phyloP scores from a whole-genome alignment of 1,140 invertebrate species.

The Bombus impatiens region DNA sequence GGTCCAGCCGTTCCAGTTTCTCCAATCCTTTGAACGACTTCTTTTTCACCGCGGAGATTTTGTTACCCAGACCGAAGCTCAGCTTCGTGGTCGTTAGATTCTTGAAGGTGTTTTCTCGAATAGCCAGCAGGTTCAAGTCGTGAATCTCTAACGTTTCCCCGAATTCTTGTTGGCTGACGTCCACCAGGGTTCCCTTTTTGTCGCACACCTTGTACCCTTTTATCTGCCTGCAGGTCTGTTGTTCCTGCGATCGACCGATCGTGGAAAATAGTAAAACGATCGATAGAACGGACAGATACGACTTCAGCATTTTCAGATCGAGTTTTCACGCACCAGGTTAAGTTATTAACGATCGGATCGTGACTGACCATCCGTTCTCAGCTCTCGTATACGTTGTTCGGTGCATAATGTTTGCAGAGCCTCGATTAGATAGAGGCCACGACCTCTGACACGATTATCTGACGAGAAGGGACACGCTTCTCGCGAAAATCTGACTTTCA shows the following conservation, averaged over 20 bases:
- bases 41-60: constrained; percentile 42
- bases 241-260: background rate
- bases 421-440: background rate
- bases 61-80: constrained; percentile 46
- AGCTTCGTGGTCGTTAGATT: constrained; percentile 40
- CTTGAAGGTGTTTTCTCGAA: constrained; percentile 54
- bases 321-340: background rate
- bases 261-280: background rate
- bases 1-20: constrained; percentile 39
- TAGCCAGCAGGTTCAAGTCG: constrained; percentile 46
- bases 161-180: constrained; percentile 29
- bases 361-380: background rate
- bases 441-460: constrained; percentile 50
- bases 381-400: background rate
- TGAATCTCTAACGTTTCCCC: constrained; percentile 24
- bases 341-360: background rate
- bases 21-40: constrained; percentile 58
- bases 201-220: constrained; percentile 46
- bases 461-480: background rate
- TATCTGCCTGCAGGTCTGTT: background rate
- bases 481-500: background rate
- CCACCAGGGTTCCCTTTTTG: constrained; percentile 36
- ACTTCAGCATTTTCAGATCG: constrained; percentile 17
- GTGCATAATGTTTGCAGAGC: background rate
- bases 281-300: background rate